Percentiles rank a stretch among this genome's conserved stretches.
These are phyloP conservation scores for Ornithorhynchus anatinus DNA, from an alignment of 2,113 vertebrate genomes.

Conservation along the genomic window DNA sequence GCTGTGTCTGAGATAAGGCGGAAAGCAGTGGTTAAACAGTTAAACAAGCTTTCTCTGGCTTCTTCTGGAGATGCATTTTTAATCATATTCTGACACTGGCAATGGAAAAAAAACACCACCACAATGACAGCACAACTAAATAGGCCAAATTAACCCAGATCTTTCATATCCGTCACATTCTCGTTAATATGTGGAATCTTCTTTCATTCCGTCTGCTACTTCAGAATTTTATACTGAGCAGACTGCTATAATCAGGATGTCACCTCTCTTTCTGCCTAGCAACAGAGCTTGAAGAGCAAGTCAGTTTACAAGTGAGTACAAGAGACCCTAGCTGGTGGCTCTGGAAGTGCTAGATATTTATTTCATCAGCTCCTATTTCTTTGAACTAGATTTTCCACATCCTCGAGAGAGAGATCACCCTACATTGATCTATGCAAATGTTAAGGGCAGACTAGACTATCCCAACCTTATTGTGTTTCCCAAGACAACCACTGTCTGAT, in stretches of 20 bases:
- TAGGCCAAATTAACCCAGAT: neutral
- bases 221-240: neutral
- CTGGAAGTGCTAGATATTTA: accelerated
- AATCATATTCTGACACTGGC: neutral
- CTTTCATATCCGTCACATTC: neutral
- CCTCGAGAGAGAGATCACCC: too few relatives aligned
- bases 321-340: too few relatives aligned
- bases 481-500: too few relatives aligned
- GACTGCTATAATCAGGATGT: neutral
- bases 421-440: too few relatives aligned
- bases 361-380: accelerated
- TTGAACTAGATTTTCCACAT: too few relatives aligned
- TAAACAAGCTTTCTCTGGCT: too few relatives aligned
- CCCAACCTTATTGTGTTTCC: too few relatives aligned
- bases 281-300: neutral
- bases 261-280: accelerated
- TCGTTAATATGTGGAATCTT: accelerated
- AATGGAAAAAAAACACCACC: neutral
- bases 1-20: too few relatives aligned
- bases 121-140: neutral
- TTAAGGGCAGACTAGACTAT: too few relatives aligned
- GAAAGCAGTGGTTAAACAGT: too few relatives aligned
- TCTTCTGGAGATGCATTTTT: too few relatives aligned
- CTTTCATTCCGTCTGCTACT: accelerated
- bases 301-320: too few relatives aligned